Evolutionary conservation across 2,113 vertebrate species (phyloP), one percentile per base, ranked within the genome.

Genomic region (Lampris megalopsis): DNA sequence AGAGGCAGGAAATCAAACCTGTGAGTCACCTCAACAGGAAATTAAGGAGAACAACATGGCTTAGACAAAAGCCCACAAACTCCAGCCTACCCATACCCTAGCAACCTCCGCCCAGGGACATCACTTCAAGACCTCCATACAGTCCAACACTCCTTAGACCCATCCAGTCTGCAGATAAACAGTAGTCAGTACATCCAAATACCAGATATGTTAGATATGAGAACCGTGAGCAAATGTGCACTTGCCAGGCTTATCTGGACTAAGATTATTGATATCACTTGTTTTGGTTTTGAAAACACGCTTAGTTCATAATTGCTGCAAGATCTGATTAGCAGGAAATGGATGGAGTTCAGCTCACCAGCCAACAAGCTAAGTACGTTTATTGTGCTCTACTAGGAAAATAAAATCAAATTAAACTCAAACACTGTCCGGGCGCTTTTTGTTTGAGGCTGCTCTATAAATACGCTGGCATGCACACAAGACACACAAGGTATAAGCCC

Each of bases 11-110:
- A 92, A 91, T 92, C 87, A 89, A 75, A 89, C 88, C 88, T 84
- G 64, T 48, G 68, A 86, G 86, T 52, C 62, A 63, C 73, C 89
- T 89, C 78, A 81, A 89, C 86, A 92, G 93, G 93, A 94, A 93
- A 93, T 92, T 69, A 91, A 92, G 88, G 74, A 83, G 79, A 84
- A 88, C 83, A 86, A 81, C 89, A 88, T 64, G 85, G 75, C 82
- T 89, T 82, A 82, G 75, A 83, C 71, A 76, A 83, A 81, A 64
- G 59, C 67, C 59, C 71, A 65, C 71, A 69, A 78, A 80, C 7
- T 54, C 60, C 68, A 2, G 49, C 60, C 38, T 45, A 40, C 9
- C 24, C 54, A 73, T 61, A 79, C 75, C 13, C 58, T 80, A 54
- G 63, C 58, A 70, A 68, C 68, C 57, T 79, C 50, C 63, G 54